Conservation (phyloP, 2,888 invertebrate species). For the Rhimphoctona megacephalus region DNA sequence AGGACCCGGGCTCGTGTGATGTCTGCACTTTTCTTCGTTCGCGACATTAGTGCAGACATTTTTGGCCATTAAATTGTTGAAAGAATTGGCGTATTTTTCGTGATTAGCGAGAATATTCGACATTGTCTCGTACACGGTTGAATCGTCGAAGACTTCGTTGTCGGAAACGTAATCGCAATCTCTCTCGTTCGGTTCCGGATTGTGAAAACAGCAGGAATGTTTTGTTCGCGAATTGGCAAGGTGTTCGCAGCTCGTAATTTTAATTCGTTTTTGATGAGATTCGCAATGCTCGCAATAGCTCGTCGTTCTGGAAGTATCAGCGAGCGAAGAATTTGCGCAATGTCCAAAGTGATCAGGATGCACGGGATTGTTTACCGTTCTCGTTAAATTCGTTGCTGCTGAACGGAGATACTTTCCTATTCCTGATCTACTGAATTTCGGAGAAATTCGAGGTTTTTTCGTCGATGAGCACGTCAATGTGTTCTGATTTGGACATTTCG, state of each 20-base stretch:
- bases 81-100: constrained; percentile 37
- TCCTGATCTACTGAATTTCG: constrained; percentile 44
- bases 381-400: constrained; percentile 42
- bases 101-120: constrained; percentile 50
- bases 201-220: constrained; percentile 74
- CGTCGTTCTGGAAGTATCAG: constrained; percentile 20
- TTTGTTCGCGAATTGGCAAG: constrained; percentile 39
- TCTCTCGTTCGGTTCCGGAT: constrained; percentile 64
- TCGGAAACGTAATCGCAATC: constrained; percentile 66
- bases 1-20: constrained; percentile 23
- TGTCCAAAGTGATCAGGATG: constrained; percentile 16
- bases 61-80: constrained; percentile 15
- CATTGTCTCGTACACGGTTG: constrained; percentile 46
- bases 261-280: constrained; percentile 30
- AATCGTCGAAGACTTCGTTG: constrained; percentile 49
- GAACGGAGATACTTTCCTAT: constrained; percentile 63
- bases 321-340: constrained; percentile 37
- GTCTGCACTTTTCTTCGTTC: constrained; percentile 14
- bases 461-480: constrained; percentile 73
- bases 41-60: constrained; percentile 19
- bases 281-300: constrained; percentile 54
- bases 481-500: constrained; percentile 65
- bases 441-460: constrained; percentile 75
- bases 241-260: constrained; percentile 55
- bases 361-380: neutral